Evolutionary conservation across 2,113 vertebrate genomes (phyloP).

Genomic region (Actenoides lindsayi): DNA sequence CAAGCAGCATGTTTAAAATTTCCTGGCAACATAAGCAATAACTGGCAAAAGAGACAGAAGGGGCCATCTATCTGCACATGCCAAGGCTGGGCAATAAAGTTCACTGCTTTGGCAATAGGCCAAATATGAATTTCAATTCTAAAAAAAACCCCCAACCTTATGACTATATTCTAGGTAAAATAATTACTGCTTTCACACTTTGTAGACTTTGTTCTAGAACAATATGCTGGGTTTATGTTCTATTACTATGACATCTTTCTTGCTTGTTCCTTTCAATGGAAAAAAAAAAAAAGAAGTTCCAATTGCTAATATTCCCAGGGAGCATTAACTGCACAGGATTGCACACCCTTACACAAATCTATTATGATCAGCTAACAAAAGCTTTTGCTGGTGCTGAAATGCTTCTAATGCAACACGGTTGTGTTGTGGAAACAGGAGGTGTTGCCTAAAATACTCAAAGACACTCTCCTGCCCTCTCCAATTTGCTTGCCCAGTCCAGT

Average conservation of each 20-base stretch:
- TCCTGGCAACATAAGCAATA: slow-evolving; percentile 63
- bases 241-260: neutral
- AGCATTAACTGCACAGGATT: neutral
- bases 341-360: neutral
- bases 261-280: neutral
- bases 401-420: neutral
- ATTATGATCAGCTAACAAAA: neutral
- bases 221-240: neutral
- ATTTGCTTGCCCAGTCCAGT: neutral
- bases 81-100: slow-evolving; percentile 36
- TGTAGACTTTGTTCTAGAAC: neutral
- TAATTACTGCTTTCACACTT: neutral
- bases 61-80: slow-evolving; percentile 41
- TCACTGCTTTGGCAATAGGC: slow-evolving; percentile 7
- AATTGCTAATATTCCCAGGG: neutral
- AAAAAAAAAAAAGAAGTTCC: neutral
- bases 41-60: slow-evolving; percentile 66
- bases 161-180: neutral
- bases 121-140: neutral
- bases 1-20: slow-evolving; percentile 64
- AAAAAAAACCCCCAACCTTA: neutral
- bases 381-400: neutral
- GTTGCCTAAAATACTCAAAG: neutral
- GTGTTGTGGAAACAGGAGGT: neutral
- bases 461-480: neutral